Percentiles rank a stretch among this genome's conserved stretches.
Evolutionary conservation across 2,113 vertebrate genomes (phyloP).

Genomic region (Rattus rattus): DNA sequence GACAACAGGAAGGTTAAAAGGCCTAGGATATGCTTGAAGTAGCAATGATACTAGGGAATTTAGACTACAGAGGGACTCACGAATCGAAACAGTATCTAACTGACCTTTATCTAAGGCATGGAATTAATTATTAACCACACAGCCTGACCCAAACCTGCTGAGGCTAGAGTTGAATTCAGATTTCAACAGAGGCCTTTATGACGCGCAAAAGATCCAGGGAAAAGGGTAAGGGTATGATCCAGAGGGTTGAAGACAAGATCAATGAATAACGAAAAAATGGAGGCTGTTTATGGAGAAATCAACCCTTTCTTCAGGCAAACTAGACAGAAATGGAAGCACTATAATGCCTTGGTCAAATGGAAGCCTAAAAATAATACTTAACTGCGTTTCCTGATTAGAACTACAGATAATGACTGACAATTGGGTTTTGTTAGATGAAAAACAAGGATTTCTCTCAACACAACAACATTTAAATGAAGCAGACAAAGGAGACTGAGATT

Average conservation of each 20-base stretch:
- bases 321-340: background rate
- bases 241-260: background rate
- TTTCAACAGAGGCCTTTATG: slow-evolving; percentile 19
- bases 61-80: slow-evolving; percentile 30
- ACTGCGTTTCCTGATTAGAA: slow-evolving; percentile 4
- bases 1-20: slow-evolving; percentile 39
- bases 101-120: slow-evolving; percentile 57
- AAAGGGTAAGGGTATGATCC: background rate
- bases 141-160: slow-evolving; percentile 56
- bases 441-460: background rate
- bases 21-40: background rate
- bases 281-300: background rate
- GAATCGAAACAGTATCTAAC: slow-evolving; percentile 21
- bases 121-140: slow-evolving; percentile 71
- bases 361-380: background rate
- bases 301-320: background rate
- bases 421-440: background rate
- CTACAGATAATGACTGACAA: background rate
- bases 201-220: slow-evolving; percentile 20
- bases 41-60: slow-evolving; percentile 37
- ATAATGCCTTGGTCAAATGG: background rate
- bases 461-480: background rate
- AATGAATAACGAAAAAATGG: background rate
- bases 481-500: background rate
- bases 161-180: slow-evolving; percentile 22